A percentile compares a stretch with the other conserved stretches of the same genome.
phyloP scores from a whole-genome alignment of 2,113 vertebrate genomes.

The Neodon shergylaensis region DNA sequence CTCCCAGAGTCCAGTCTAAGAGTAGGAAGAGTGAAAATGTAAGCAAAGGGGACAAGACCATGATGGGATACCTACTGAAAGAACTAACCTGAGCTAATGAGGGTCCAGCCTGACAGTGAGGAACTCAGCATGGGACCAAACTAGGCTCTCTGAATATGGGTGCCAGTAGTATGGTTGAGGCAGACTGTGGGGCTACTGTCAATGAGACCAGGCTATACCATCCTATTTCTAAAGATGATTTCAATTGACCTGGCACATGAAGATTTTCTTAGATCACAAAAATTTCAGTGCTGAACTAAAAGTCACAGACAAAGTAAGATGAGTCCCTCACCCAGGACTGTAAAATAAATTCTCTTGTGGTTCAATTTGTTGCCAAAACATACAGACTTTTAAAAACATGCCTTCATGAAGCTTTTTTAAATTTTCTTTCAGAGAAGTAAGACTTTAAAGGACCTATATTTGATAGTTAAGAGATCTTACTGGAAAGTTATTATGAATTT shows the following conservation, averaged over 20 bases:
- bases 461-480: conserved; percentile 10
- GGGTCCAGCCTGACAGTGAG: too few species aligned
- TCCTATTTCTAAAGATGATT: conserved; percentile 18
- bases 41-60: too few species aligned
- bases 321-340: not conserved
- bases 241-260: not conserved
- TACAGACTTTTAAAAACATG: not conserved
- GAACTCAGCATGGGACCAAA: too few species aligned
- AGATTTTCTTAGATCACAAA: not conserved
- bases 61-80: too few species aligned
- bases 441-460: not conserved
- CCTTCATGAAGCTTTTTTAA: not conserved
- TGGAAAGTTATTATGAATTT: not conserved
- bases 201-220: not conserved
- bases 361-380: not conserved
- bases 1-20: too few species aligned
- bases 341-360: not conserved
- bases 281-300: not conserved
- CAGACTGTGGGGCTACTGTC: too few species aligned
- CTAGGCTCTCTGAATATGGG: too few species aligned
- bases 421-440: not conserved
- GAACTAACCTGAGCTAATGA: too few species aligned
- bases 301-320: not conserved
- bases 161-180: too few species aligned
- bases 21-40: too few species aligned